Conservation (phyloP, 2,113 vertebrate species). For the Grantiella picta region DNA sequence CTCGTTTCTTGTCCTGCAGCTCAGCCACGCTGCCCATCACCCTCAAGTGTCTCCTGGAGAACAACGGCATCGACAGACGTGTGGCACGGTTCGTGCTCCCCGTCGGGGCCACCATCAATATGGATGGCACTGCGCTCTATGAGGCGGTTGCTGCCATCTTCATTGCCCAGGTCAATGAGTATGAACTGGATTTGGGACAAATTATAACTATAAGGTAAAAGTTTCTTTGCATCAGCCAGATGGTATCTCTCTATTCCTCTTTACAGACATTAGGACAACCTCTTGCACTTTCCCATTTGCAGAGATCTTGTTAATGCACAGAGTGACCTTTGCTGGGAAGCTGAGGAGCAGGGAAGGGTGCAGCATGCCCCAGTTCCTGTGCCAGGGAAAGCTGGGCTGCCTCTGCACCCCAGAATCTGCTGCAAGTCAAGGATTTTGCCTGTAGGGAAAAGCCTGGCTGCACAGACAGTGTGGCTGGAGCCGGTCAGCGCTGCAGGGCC, state of each 20-base stretch:
- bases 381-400: background rate
- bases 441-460: background rate
- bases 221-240: background rate
- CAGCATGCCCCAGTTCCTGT: background rate
- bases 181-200: slow-evolving; percentile 86
- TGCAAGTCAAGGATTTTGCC: background rate
- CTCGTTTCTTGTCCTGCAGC: slow-evolving; percentile 46
- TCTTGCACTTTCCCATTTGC: accelerated
- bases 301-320: background rate
- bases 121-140: slow-evolving; percentile 87
- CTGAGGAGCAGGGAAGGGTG: background rate
- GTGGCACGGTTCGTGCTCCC: slow-evolving; percentile 87
- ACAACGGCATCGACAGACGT: slow-evolving; percentile 82
- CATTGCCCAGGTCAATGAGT: slow-evolving; percentile 88
- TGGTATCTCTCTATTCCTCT: background rate
- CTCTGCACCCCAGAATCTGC: background rate
- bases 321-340: background rate
- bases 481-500: background rate
- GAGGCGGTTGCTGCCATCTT: slow-evolving; percentile 89
- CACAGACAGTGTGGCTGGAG: accelerated
- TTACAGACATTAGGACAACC: accelerated
- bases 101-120: slow-evolving; percentile 88
- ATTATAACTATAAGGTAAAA: slow-evolving; percentile 86
- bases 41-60: slow-evolving; percentile 89
- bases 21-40: slow-evolving; percentile 90